Percentiles rank a stretch among this genome's conserved stretches.
These are phyloP conservation scores for Chironomus tepperi DNA, from an alignment of 1,140 invertebrate genomes.

Conservation along the genomic window DNA sequence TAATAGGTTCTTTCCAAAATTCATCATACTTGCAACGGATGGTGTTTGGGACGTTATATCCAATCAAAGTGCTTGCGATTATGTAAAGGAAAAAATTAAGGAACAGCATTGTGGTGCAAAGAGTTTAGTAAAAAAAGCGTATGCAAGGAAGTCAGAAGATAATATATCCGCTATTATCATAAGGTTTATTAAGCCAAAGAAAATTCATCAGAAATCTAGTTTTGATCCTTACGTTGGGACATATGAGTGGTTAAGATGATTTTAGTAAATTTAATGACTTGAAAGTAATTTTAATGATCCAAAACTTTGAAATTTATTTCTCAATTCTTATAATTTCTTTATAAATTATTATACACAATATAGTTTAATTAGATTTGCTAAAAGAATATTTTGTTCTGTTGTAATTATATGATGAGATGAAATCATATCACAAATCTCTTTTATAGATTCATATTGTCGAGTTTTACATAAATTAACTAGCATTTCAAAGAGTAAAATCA, in stretches of 20 bases:
- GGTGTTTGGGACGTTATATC: conserved; percentile 58
- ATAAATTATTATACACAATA: too few relatives aligned
- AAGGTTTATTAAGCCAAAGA: conserved; percentile 38
- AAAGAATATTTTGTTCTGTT: not conserved
- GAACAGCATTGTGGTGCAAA: conserved; percentile 50
- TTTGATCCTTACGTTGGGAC: not conserved
- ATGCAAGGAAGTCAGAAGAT: conserved; percentile 50
- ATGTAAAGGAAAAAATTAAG: conserved; percentile 40
- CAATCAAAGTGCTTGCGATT: conserved; percentile 55
- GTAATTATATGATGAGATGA: not conserved
- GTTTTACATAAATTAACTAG: not conserved
- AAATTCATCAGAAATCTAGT: not conserved
- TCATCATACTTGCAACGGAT: conserved; percentile 57
- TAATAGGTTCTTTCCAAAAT: conserved; percentile 39
- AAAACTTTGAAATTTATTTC: too few relatives aligned
- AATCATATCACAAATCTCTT: not conserved
- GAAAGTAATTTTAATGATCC: too few relatives aligned
- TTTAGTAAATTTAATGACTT: too few relatives aligned
- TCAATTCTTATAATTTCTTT: too few relatives aligned
- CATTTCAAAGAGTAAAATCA: not conserved
- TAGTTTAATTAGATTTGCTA: not conserved
- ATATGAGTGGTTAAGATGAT: not conserved
- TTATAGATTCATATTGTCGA: not conserved
- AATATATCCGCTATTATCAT: conserved; percentile 59
- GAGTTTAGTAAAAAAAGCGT: conserved; percentile 48